phyloP scores from a whole-genome alignment of 30 jellyfish, hydroid and myxozoan species.

The Chrysaora quinquecirrha region DNA sequence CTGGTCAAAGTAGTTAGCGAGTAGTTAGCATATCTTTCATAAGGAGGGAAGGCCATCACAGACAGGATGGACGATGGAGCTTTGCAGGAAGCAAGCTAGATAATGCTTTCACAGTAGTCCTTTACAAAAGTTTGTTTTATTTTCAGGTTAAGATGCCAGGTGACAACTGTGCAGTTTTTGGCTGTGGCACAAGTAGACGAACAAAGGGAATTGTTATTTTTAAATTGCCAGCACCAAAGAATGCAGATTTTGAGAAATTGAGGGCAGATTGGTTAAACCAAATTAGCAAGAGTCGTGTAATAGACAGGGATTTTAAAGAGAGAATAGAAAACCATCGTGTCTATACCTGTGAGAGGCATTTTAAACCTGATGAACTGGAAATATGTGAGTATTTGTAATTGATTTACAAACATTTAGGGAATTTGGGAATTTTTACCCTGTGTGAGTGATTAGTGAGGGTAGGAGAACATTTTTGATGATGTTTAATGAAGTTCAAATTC shows the following conservation, averaged over 20 bases:
- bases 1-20: no score
- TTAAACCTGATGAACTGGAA: slow-evolving; percentile 52
- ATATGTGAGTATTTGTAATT: slow-evolving; percentile 43
- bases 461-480: no score
- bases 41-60: no score
- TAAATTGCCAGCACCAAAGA: slow-evolving; percentile 57
- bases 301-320: slow-evolving; percentile 42
- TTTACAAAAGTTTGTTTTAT: no score
- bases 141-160: slow-evolving; percentile 84
- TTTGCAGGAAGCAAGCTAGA: no score
- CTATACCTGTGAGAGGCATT: slow-evolving; percentile 56
- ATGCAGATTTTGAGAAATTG: slow-evolving; percentile 30
- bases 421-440: not conserved
- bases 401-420: not conserved
- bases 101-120: no score
- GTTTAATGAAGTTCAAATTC: no score
- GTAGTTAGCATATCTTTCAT: no score
- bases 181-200: slow-evolving; percentile 61
- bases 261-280: slow-evolving; percentile 43
- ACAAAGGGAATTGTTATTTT: slow-evolving; percentile 66
- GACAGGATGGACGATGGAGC: no score
- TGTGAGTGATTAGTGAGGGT: no score
- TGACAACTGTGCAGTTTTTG: slow-evolving; percentile 60
- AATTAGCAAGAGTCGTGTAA: slow-evolving; percentile 28
- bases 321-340: slow-evolving; percentile 38